Percentiles rank a stretch among this genome's conserved stretches.
phyloP scores from a whole-genome alignment of 2,113 vertebrate species.

The Gnathonemus echidnorhynchus region DNA sequence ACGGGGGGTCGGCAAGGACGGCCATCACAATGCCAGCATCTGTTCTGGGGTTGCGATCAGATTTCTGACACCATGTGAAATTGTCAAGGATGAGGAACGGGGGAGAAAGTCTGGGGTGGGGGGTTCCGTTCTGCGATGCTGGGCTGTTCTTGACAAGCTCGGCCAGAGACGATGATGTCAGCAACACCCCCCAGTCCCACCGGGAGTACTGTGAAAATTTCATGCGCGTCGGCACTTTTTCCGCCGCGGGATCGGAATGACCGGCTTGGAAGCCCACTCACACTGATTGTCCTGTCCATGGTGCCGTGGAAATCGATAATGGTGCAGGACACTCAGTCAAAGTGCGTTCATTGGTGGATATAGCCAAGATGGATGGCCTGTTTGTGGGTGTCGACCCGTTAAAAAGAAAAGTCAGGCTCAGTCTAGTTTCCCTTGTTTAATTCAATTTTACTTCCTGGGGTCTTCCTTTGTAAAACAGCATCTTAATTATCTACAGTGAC shows the following conservation, averaged over 20 bases:
- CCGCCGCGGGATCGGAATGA: background rate
- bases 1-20: background rate
- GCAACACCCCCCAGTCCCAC: background rate
- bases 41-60: background rate
- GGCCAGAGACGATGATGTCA: background rate
- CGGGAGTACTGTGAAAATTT: background rate
- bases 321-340: background rate
- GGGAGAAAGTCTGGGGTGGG: background rate
- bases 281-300: background rate
- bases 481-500: background rate
- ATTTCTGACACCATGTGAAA: slow-evolving; percentile 2
- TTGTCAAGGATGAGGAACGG: background rate
- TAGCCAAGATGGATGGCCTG: background rate
- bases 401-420: background rate
- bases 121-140: background rate
- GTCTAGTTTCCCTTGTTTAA: background rate
- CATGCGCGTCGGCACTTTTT: background rate
- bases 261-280: background rate
- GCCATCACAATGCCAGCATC: background rate
- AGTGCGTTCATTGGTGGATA: background rate
- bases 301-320: background rate
- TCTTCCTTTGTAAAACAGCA: background rate
- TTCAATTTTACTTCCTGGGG: background rate
- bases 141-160: background rate
- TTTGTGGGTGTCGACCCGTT: background rate